A percentile compares a stretch with the other conserved stretches of the same genome.
Conservation (phyloP, 2,113 vertebrate species). For the Meles meles region DNA sequence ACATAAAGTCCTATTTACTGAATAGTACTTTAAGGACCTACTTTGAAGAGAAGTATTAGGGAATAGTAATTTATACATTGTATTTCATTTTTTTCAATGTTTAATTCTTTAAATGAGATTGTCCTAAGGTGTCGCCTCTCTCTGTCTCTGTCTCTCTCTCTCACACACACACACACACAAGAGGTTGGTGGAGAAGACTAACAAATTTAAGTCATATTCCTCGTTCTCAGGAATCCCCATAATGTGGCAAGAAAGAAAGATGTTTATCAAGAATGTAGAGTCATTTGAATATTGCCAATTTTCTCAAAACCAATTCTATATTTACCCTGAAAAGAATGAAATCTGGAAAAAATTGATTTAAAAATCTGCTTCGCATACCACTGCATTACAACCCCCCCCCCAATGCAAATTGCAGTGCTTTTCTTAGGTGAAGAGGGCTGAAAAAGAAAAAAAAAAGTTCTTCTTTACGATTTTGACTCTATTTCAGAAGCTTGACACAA, state of each 20-base stretch:
- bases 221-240: background rate
- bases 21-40: background rate
- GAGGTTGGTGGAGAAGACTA: background rate
- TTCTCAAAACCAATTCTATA: background rate
- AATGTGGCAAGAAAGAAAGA: background rate
- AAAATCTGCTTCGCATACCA: background rate
- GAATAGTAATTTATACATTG: background rate
- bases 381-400: background rate
- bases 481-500: background rate
- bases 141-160: background rate
- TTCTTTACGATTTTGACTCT: background rate
- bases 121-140: background rate
- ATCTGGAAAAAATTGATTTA: background rate
- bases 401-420: background rate
- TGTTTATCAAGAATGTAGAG: background rate
- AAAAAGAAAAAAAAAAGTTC: background rate
- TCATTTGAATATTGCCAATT: background rate
- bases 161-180: background rate
- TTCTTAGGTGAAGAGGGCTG: background rate
- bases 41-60: background rate
- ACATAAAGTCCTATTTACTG: background rate
- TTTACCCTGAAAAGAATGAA: background rate
- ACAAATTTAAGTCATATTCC: background rate
- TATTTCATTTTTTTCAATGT: background rate
- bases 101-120: slow-evolving; percentile 2